Base-by-base conservation (phyloP, 2,888 invertebrate species). In the Ophion ventricosus region DNA sequence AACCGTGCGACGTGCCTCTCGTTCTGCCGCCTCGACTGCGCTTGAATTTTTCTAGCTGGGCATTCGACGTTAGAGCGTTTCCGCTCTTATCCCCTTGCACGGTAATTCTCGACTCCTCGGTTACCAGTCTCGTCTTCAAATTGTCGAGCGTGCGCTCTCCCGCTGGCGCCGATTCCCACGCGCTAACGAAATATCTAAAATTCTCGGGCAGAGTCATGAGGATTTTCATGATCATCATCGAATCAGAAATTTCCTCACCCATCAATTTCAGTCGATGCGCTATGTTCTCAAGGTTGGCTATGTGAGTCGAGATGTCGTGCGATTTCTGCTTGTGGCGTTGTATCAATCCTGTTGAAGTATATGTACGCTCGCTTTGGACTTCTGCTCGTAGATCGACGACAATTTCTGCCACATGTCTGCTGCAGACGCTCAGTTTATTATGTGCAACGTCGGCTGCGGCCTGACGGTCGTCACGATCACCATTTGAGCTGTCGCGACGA, bases 341-440 rank as follows among this genome's bases (percentile, higher is more conserved):
- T 80, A 88, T 86, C 87, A 88, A 14, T 87, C 66, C 70, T 87
- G 87, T 25, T 86, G 85, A 14, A 83, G n/a, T 23, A 83, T 67
- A 49, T 90, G 89, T 23, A 88, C 85, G 20, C 83, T 88, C 4
- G 88, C 82, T 57, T 89, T 88, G 0, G 88, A 87, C 59, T 89
- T 90, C n/a, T 88, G 88, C 35, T 91, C 90, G 73, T 90, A 91
- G 0, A 91, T 81, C 3, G 82, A 57, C 0, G 72, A 61, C 0
- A 91, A 79, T 76, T 88, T 89, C 3, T 84, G 64, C 90, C 90
- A 91, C 91, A 91, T 92, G 23, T 87, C 85, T 10, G 87, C 85
- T 2, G 90, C 82, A 7, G 86, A 78, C 29, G 84, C 59, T 67
- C 90, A 91, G 80, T 89, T 89, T 20, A 89, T 83, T 5, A 90